phyloP scores from a whole-genome alignment of 2,797 vertebrate genomes.

The Pseudopleuronectes americanus region DNA sequence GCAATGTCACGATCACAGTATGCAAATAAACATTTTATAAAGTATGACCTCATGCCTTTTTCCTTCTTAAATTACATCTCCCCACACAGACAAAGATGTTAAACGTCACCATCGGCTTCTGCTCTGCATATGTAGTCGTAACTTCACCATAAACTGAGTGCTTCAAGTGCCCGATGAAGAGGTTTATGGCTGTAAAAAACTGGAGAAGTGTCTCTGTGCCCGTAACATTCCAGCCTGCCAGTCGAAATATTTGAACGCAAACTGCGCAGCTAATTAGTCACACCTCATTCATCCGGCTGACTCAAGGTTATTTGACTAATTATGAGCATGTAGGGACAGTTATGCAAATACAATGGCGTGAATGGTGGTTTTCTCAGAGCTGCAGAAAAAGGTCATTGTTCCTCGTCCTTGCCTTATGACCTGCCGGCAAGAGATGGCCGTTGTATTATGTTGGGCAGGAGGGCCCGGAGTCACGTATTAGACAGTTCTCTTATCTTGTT shows the following conservation, averaged over 20 bases:
- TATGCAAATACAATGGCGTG: slow-evolving; percentile 62
- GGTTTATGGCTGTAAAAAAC: slow-evolving; percentile 41
- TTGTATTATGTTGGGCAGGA: slow-evolving; percentile 28
- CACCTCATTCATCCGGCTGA: slow-evolving; percentile 66
- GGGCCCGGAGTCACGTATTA: slow-evolving; percentile 26
- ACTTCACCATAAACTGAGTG: slow-evolving; percentile 20
- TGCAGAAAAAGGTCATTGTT: slow-evolving; percentile 54
- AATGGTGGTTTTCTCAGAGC: slow-evolving; percentile 34
- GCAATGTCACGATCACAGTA: background rate
- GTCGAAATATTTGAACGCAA: slow-evolving; percentile 50
- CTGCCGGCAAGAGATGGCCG: slow-evolving; percentile 6
- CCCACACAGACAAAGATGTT: background rate
- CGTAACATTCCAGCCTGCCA: slow-evolving; percentile 1
- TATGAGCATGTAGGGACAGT: slow-evolving; percentile 67
- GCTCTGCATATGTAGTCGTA: slow-evolving; percentile 10
- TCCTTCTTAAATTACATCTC: slow-evolving; percentile 3
- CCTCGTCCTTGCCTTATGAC: slow-evolving; percentile 35
- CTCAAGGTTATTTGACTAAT: slow-evolving; percentile 79
- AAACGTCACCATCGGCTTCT: slow-evolving; percentile 9
- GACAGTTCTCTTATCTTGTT: slow-evolving; percentile 22
- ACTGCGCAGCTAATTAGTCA: slow-evolving; percentile 74
- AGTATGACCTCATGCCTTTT: background rate
- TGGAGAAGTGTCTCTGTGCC: slow-evolving; percentile 26
- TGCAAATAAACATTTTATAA: background rate
- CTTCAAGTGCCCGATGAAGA: slow-evolving; percentile 6